These are phyloP conservation scores for Embiotoca jacksoni DNA, from an alignment of 2,113 vertebrate genomes.

Conservation along the genomic window DNA sequence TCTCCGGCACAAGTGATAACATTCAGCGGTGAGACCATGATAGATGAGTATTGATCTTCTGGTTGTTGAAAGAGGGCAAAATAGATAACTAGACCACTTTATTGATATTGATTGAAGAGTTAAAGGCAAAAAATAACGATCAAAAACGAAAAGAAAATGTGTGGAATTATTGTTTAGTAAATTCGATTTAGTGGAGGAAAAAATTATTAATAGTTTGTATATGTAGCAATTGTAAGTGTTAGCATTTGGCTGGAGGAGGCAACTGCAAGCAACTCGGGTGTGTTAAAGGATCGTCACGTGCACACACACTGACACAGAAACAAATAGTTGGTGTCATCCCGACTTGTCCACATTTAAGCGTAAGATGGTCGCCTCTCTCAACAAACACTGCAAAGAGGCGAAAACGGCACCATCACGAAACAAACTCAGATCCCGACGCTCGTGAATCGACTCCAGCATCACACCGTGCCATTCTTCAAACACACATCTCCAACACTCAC, in stretches of 20 bases:
- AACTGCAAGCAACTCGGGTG: neutral
- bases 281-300: neutral
- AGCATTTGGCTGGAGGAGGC: neutral
- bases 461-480: constrained; percentile 2
- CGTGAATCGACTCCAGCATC: neutral
- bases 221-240: constrained; percentile 12
- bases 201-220: constrained; percentile 8
- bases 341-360: constrained; percentile 6
- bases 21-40: constrained; percentile 77
- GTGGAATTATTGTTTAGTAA: constrained; percentile 27
- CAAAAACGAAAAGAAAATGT: constrained; percentile 8
- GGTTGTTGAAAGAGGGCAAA: constrained; percentile 66
- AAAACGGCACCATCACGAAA: neutral
- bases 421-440: neutral
- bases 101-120: constrained; percentile 75
- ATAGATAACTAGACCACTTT: constrained; percentile 76
- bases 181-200: constrained; percentile 9
- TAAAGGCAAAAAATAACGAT: constrained; percentile 47
- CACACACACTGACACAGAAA: neutral
- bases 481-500: constrained; percentile 36
- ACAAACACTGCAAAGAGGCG: neutral
- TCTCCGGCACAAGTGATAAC: constrained; percentile 78
- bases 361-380: neutral
- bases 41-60: constrained; percentile 80
- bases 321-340: constrained; percentile 9